Percentiles rank a stretch among this genome's conserved stretches.
Conservation (phyloP, 2,797 vertebrate species). For the Taeniopygia guttata region DNA sequence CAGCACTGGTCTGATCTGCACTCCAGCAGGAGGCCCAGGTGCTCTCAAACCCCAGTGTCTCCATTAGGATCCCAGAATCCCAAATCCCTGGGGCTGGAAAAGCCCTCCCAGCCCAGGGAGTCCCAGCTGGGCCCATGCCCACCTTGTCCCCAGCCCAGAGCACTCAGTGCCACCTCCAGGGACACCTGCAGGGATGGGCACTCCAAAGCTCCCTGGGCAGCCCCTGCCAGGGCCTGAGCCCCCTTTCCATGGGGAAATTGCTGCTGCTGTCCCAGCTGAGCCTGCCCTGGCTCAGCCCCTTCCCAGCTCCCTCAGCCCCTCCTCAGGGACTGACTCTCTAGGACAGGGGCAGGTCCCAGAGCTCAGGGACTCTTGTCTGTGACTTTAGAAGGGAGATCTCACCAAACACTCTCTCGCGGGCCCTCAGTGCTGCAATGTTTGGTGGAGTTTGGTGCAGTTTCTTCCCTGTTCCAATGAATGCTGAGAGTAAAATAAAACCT, state of each 20-base stretch:
- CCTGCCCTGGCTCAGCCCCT: background rate
- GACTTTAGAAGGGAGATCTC: rapidly evolving
- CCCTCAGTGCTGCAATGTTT: background rate
- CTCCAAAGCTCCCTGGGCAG: too few species aligned
- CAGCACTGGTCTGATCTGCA: background rate
- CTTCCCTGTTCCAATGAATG: rapidly evolving
- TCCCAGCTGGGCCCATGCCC: background rate
- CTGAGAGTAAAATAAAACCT: background rate
- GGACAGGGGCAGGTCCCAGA: background rate
- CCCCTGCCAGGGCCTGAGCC: too few species aligned
- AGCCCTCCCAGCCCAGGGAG: background rate
- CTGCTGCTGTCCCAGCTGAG: background rate
- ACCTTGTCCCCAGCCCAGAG: background rate
- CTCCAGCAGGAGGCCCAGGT: background rate
- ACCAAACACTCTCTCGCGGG: too few species aligned
- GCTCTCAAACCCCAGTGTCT: too few species aligned
- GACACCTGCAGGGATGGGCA: too few species aligned
- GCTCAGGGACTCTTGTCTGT: background rate
- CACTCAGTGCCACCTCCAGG: background rate
- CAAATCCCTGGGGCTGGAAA: background rate
- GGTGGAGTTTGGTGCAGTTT: background rate
- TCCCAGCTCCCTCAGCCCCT: background rate
- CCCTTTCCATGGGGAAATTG: background rate
- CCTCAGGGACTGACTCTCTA: background rate
- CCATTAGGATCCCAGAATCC: rapidly evolving